Conservation (phyloP, 1,140 invertebrate species). For the Tetramorium alpestre region DNA sequence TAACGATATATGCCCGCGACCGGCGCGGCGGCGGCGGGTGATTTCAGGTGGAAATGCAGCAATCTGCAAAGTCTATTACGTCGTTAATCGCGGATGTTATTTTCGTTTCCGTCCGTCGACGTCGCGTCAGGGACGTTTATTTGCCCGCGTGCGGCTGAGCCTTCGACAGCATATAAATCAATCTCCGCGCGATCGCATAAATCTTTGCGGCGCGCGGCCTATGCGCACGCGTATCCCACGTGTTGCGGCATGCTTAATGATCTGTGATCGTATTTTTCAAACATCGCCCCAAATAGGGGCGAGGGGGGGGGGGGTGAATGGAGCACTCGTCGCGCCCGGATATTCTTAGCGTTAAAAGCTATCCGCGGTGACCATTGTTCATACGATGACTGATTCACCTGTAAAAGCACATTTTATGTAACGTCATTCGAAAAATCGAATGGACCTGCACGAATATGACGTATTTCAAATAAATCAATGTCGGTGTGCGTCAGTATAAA, state of each 20-base stretch:
- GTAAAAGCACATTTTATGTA: conserved; percentile 52
- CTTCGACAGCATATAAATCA: conserved; percentile 59
- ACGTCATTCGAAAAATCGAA: conserved; percentile 42
- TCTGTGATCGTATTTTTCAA: conserved; percentile 59
- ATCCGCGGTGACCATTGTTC: conserved; percentile 41
- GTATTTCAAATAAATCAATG: conserved; percentile 58
- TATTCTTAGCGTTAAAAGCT: conserved; percentile 53
- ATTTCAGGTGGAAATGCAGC: conserved; percentile 51
- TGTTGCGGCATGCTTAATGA: conserved; percentile 53
- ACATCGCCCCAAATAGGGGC: not conserved
- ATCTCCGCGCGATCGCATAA: conserved; percentile 63
- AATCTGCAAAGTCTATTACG: conserved; percentile 56
- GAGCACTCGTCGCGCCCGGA: conserved; percentile 28
- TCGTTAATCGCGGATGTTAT: conserved; percentile 55
- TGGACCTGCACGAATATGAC: conserved; percentile 13
- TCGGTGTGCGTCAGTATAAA: conserved; percentile 15
- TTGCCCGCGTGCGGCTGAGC: conserved; percentile 32
- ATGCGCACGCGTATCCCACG: conserved; percentile 33
- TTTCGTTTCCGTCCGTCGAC: conserved; percentile 51
- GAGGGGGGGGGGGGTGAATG: not conserved
- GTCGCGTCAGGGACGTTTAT: conserved; percentile 58
- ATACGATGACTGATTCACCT: conserved; percentile 47
- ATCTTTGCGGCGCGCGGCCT: conserved; percentile 56
- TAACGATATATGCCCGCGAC: conserved; percentile 14
- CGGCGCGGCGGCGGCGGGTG: not conserved